Conservation (phyloP, 2,797 vertebrate species). For the Mus minutoides region DNA sequence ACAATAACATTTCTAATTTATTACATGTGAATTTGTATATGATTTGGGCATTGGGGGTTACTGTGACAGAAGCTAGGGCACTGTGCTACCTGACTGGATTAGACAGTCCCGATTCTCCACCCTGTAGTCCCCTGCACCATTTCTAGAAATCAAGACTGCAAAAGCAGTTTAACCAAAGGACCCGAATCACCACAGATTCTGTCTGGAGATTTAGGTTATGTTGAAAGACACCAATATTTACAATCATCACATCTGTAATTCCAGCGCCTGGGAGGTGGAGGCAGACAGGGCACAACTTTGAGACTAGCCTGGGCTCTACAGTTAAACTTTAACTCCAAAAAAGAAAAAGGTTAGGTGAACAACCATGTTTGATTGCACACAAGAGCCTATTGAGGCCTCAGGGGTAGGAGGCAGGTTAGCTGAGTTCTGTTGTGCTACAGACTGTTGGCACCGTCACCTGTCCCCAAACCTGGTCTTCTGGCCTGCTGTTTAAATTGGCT, state of each 20-base stretch:
- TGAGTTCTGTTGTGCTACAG: neutral
- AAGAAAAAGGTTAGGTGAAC: neutral
- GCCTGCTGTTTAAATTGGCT: neutral
- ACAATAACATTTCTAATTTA: neutral
- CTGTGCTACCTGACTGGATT: neutral
- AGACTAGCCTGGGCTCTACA: neutral
- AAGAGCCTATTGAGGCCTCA: neutral
- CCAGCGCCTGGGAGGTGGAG: neutral
- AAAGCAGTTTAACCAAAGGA: neutral
- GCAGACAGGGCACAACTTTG: neutral
- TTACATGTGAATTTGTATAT: neutral
- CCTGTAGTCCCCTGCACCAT: neutral
- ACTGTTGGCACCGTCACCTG: neutral
- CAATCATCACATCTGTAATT: neutral
- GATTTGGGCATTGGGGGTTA: neutral
- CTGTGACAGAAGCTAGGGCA: neutral
- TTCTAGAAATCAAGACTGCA: constrained; percentile 18
- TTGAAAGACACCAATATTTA: neutral
- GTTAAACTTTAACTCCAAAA: neutral
- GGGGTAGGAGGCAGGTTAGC: neutral
- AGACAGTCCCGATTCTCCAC: neutral
- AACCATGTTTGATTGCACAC: neutral
- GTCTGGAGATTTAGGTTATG: neutral
- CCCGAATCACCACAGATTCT: neutral
- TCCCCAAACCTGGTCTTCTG: neutral